phyloP scores from a whole-genome alignment of 2,888 invertebrate species.

The Drosophila nigricruria region DNA sequence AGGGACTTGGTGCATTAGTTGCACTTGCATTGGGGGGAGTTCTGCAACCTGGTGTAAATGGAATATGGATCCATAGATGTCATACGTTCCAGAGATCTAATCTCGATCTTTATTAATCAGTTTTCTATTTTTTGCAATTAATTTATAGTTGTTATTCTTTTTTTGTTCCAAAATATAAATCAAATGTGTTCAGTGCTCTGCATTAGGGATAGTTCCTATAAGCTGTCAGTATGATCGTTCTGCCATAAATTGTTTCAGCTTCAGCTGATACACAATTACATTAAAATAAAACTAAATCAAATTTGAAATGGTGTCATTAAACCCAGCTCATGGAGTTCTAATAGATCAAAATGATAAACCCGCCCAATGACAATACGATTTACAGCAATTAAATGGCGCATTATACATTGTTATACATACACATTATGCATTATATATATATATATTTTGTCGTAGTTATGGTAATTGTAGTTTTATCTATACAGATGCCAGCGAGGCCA shows the following conservation, averaged over 20 bases:
- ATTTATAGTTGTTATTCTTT: not conserved
- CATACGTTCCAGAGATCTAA: too few species aligned
- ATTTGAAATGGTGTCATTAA: slow-evolving; percentile 6
- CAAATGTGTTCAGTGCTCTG: not conserved
- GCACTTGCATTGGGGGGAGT: too few species aligned
- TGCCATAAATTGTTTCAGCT: not conserved
- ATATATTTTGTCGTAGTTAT: not conserved
- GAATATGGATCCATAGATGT: too few species aligned
- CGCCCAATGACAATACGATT: slow-evolving; percentile 31
- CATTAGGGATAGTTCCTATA: not conserved
- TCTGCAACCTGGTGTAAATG: too few species aligned
- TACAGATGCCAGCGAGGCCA: slow-evolving; percentile 1
- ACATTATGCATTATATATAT: too few species aligned
- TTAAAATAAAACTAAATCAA: not conserved
- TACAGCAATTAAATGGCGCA: slow-evolving; percentile 18
- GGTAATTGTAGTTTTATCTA: not conserved
- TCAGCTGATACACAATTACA: not conserved
- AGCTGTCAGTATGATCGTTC: not conserved
- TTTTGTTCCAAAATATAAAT: too few species aligned
- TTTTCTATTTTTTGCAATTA: too few species aligned
- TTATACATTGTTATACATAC: too few species aligned
- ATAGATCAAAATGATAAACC: slow-evolving; percentile 15
- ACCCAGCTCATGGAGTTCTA: slow-evolving; percentile 22
- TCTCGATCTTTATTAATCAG: too few species aligned
- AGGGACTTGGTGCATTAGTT: too few species aligned